A percentile compares a stretch with the other conserved stretches of the same genome.
These are phyloP conservation scores for Zingel zingel DNA, from an alignment of 2,113 vertebrate species.

Conservation along the genomic window DNA sequence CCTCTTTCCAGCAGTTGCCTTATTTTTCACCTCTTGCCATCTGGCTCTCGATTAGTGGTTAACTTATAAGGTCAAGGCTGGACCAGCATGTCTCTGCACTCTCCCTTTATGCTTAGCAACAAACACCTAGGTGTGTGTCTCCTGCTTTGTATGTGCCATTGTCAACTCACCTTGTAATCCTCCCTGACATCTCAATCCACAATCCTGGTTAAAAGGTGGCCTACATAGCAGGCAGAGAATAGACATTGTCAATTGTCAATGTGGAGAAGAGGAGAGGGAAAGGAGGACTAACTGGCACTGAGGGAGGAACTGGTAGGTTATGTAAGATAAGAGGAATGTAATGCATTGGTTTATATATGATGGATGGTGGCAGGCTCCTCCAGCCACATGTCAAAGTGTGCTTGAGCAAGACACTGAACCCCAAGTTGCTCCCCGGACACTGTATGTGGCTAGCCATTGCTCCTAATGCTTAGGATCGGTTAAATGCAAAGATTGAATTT, in stretches of 20 bases:
- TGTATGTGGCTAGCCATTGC: too few relatives aligned
- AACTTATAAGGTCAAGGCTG: conserved; percentile 50
- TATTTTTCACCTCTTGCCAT: conserved; percentile 26
- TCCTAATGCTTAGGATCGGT: too few relatives aligned
- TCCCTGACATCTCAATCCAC: conserved; percentile 48
- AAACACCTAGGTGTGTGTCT: conserved; percentile 58
- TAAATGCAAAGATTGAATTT: too few relatives aligned
- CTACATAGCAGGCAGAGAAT: conserved; percentile 48
- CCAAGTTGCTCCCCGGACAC: too few relatives aligned
- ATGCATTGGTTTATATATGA: conserved; percentile 25
- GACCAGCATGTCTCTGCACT: conserved; percentile 3
- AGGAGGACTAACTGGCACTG: neutral
- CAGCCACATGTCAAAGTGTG: too few relatives aligned
- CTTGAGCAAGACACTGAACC: too few relatives aligned
- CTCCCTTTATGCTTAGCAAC: conserved; percentile 55
- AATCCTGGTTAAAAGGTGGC: conserved; percentile 43
- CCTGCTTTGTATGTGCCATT: conserved; percentile 45
- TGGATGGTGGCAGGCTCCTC: neutral
- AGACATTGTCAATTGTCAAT: conserved; percentile 51
- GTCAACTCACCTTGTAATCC: conserved; percentile 64
- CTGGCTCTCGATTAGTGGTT: conserved; percentile 36
- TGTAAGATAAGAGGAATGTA: conserved; percentile 9
- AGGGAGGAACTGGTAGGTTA: conserved; percentile 13
- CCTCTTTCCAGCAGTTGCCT: neutral
- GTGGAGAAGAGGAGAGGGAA: neutral